Percentiles rank a stretch among this genome's conserved stretches.
Evolutionary conservation across 1,140 invertebrate genomes (phyloP).

Genomic region (Magallana angulata): DNA sequence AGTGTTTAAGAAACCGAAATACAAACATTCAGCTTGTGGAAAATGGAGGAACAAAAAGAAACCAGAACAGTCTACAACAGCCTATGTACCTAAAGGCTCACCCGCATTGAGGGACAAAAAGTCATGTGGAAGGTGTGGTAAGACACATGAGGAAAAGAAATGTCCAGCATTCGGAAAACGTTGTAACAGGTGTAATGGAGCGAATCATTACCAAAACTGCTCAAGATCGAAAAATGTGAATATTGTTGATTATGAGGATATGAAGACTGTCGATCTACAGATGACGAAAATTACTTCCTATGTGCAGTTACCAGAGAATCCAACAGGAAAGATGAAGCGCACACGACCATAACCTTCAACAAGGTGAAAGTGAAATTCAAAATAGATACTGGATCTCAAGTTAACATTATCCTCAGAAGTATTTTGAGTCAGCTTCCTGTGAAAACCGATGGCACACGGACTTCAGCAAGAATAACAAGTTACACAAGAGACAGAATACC

Average conservation of each 20-base stretch:
- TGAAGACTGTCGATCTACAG: slow-evolving; percentile 3
- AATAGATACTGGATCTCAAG: slow-evolving; percentile 6
- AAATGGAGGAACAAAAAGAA: not conserved
- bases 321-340: slow-evolving; percentile 12
- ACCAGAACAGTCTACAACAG: not conserved
- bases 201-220: slow-evolving; percentile 38
- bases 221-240: slow-evolving; percentile 38
- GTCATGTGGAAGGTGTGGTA: too few species aligned
- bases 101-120: not conserved
- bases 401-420: too few species aligned
- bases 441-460: not conserved
- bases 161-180: not conserved
- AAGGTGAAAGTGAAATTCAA: slow-evolving; percentile 5
- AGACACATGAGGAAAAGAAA: too few species aligned
- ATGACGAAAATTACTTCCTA: slow-evolving; percentile 32
- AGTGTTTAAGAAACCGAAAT: not conserved
- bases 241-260: not conserved
- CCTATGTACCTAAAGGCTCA: not conserved
- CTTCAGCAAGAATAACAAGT: slow-evolving; percentile 38
- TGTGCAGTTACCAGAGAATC: slow-evolving; percentile 21
- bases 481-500: not conserved
- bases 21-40: slow-evolving; percentile 11
- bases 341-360: not conserved
- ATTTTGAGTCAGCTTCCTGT: too few species aligned
- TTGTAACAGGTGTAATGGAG: not conserved